A percentile compares a stretch with the other conserved stretches of the same genome.
Evolutionary conservation across 92 coral and sea anemone species (phyloP).

Genomic region (Porites divaricata): DNA sequence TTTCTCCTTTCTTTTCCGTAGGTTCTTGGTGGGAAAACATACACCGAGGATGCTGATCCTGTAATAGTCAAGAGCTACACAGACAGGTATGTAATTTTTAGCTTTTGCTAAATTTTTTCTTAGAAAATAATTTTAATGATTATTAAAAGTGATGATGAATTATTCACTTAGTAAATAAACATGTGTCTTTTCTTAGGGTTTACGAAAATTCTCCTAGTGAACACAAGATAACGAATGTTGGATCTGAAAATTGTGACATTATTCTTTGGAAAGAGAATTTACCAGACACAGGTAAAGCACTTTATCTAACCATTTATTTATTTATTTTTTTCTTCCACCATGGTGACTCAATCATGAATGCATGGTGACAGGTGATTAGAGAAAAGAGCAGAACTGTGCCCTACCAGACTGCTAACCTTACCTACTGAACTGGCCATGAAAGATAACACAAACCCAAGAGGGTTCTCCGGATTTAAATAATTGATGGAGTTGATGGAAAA

Average conservation of each 20-base stretch:
- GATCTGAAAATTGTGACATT: conserved; percentile 49
- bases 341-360: too few species aligned
- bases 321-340: too few species aligned
- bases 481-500: too few species aligned
- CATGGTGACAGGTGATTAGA: too few species aligned
- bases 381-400: too few species aligned
- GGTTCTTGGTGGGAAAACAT: conserved; percentile 67
- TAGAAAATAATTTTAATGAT: neutral
- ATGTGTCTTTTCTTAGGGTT: conserved; percentile 59
- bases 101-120: neutral
- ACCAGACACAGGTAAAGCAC: conserved; percentile 91
- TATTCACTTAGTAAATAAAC: neutral
- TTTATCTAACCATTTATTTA: neutral
- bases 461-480: too few species aligned
- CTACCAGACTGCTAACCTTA: too few species aligned
- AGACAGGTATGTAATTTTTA: conserved; percentile 66
- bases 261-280: conserved; percentile 80
- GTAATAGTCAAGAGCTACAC: conserved; percentile 63
- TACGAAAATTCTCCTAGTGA: conserved; percentile 79
- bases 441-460: too few species aligned
- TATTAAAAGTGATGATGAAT: neutral
- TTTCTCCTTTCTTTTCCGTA: neutral
- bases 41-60: conserved; percentile 63
- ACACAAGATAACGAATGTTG: conserved; percentile 70
- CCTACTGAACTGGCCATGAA: too few species aligned